These are phyloP conservation scores for Homarus gammarus DNA, from an alignment of 2,888 invertebrate species.

Conservation along the genomic window DNA sequence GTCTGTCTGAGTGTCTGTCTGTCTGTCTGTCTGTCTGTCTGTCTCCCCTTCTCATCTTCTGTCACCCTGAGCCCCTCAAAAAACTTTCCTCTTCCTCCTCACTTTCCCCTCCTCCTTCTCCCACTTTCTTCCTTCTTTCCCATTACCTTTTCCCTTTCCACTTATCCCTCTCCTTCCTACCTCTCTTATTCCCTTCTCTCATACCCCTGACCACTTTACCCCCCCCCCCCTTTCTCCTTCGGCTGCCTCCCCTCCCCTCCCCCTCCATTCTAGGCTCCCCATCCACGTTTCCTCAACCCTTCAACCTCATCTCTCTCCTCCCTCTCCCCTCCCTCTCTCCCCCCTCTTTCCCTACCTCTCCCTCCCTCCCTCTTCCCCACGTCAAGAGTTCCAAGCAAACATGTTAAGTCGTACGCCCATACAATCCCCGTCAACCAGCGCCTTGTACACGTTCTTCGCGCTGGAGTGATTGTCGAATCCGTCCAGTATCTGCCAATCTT, in stretches of 20 bases:
- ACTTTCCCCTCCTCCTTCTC: neutral
- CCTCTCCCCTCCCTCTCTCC: neutral
- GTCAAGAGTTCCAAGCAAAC: neutral
- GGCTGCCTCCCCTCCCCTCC: neutral
- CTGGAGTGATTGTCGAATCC: too few species aligned
- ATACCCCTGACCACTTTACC: too few species aligned
- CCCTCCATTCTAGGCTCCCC: too few species aligned
- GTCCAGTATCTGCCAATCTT: too few species aligned
- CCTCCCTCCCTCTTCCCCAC: neutral
- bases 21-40: constrained; percentile 29
- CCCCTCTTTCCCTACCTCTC: neutral
- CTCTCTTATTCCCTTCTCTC: too few species aligned
- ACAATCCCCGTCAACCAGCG: neutral
- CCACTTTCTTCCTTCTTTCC: too few species aligned
- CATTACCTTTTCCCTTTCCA: too few species aligned
- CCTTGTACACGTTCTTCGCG: too few species aligned
- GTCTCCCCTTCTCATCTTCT: constrained; percentile 20
- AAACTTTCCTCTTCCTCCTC: neutral
- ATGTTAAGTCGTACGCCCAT: too few species aligned
- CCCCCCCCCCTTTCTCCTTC: neutral
- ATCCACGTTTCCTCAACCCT: too few species aligned
- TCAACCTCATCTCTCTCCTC: neutral
- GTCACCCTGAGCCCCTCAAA: neutral
- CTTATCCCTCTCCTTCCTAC: too few species aligned
- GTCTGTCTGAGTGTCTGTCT: constrained; percentile 34